Conservation (phyloP, 2,797 vertebrate genomes). For the Carcharodon carcharias region DNA sequence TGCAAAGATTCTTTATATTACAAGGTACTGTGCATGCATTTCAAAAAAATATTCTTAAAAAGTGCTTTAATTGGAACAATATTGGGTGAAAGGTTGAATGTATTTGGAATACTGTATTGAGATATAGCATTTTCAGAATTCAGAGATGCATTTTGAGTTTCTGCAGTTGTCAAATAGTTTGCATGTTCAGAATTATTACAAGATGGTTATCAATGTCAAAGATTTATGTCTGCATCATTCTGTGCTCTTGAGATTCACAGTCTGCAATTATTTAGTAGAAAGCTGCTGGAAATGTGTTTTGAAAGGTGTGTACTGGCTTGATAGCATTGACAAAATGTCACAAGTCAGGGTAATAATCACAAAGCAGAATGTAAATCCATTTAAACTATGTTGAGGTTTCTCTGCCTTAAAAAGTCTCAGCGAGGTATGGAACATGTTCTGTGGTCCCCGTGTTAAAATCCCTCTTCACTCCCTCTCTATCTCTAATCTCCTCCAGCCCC, state of each 20-base stretch:
- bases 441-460: not conserved
- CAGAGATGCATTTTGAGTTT: not conserved
- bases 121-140: not conserved
- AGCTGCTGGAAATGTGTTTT: not conserved
- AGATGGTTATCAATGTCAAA: not conserved
- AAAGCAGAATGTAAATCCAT: not conserved
- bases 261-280: not conserved
- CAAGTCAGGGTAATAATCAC: not conserved
- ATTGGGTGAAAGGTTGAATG: not conserved
- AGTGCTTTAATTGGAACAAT: not conserved
- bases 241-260: not conserved
- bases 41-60: not conserved
- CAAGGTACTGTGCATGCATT: constrained; percentile 12
- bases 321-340: not conserved
- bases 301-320: not conserved
- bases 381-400: not conserved
- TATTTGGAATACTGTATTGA: not conserved
- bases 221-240: not conserved
- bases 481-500: not conserved
- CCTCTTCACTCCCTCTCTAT: not conserved
- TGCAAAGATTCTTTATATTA: not conserved
- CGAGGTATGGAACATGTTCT: not conserved
- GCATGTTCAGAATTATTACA: not conserved
- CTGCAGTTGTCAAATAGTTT: not conserved
- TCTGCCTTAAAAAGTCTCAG: not conserved